Percentiles rank a stretch among this genome's conserved stretches.
Evolutionary conservation across 2,113 vertebrate species (phyloP).

Genomic region (Hassar affinis): DNA sequence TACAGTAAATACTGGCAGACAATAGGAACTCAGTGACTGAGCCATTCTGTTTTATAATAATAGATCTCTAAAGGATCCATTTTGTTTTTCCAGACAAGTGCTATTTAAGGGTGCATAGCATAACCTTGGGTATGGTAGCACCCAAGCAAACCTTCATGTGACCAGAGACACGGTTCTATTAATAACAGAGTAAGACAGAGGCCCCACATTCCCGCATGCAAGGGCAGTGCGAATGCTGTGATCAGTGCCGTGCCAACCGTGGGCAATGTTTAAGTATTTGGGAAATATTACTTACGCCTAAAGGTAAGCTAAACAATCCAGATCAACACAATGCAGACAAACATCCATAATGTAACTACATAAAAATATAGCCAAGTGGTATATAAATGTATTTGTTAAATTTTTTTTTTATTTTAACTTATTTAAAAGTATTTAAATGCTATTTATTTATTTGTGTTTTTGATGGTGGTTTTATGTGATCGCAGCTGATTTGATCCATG

Average conservation of each 20-base stretch:
- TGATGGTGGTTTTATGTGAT: not conserved
- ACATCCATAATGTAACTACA: not conserved
- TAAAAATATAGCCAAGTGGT: not conserved
- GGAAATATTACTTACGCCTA: conserved; percentile 43
- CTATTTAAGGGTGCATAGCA: conserved; percentile 59
- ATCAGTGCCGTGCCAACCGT: conserved; percentile 50
- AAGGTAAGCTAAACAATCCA: conserved; percentile 61
- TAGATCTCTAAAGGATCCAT: not conserved
- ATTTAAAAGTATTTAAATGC: too few relatives aligned
- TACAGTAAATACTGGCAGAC: not conserved
- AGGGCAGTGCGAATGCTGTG: conserved; percentile 61
- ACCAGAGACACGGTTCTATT: conserved; percentile 70
- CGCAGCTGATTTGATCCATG: not conserved
- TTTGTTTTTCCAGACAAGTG: not conserved
- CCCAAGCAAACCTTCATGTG: conserved; percentile 63
- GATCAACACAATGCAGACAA: not conserved
- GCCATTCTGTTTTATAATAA: not conserved
- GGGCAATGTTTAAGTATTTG: conserved; percentile 52
- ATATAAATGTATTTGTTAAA: not conserved
- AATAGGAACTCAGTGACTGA: not conserved
- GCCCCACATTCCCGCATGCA: conserved; percentile 58
- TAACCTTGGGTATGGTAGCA: conserved; percentile 51
- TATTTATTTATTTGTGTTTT: not conserved
- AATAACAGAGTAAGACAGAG: conserved; percentile 63
- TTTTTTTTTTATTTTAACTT: too few relatives aligned